A percentile compares a stretch with the other conserved stretches of the same genome.
Conservation (phyloP, 2,113 vertebrate species). For the Onychostruthus taczanowskii region DNA sequence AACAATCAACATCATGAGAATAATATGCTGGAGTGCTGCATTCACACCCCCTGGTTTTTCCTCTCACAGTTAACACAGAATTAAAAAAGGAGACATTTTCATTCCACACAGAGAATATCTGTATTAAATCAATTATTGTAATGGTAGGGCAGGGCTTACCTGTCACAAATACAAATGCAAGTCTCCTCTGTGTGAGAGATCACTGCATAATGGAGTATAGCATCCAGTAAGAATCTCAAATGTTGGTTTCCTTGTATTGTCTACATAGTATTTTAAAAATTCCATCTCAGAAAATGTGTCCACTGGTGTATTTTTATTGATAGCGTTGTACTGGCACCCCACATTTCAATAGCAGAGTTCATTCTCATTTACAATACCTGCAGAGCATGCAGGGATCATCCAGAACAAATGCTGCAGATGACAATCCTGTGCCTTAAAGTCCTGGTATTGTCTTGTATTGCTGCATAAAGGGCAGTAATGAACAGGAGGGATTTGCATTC, state of each 20-base stretch:
- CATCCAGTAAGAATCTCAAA: background rate
- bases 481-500: background rate
- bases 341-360: background rate
- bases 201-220: background rate
- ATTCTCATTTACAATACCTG: background rate
- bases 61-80: background rate
- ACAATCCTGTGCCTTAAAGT: background rate
- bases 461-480: background rate
- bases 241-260: background rate
- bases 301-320: background rate
- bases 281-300: background rate
- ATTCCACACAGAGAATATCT: background rate
- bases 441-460: background rate
- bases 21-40: background rate
- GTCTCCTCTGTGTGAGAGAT: background rate
- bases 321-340: background rate
- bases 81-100: background rate
- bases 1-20: background rate
- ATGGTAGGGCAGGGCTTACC: background rate
- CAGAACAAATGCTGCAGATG: background rate
- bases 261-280: background rate
- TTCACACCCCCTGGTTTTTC: background rate
- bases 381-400: background rate
- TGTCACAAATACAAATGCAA: background rate
- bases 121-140: background rate